Conservation (phyloP, 2,797 vertebrate genomes). For the Phoxinus dragarum region DNA sequence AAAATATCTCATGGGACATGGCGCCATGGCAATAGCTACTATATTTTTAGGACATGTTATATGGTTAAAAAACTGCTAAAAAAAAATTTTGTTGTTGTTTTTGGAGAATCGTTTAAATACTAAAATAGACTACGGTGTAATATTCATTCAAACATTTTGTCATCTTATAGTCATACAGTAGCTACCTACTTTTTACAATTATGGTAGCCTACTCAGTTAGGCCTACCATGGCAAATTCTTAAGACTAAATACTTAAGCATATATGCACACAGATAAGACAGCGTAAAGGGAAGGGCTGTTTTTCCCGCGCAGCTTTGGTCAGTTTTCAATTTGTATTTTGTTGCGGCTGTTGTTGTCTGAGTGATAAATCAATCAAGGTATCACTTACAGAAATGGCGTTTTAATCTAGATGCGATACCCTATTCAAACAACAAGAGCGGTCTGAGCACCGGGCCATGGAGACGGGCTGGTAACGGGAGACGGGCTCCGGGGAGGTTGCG, state of each 20-base stretch:
- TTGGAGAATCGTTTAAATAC: neutral
- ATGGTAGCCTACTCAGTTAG: neutral
- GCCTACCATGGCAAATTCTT: neutral
- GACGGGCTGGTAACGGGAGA: constrained; percentile 71
- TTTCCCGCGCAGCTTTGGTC: constrained; percentile 9
- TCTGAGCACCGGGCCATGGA: constrained; percentile 60
- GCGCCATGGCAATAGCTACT: neutral
- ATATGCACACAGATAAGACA: neutral
- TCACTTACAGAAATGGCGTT: constrained; percentile 70
- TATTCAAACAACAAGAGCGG: constrained; percentile 65
- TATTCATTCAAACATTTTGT: neutral
- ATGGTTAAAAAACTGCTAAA: neutral
- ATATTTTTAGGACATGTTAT: neutral
- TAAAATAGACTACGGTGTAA: neutral
- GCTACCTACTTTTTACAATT: neutral
- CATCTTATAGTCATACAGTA: neutral
- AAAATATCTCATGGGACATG: neutral
- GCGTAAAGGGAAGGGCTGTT: neutral
- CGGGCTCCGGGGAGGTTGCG: constrained; percentile 55
- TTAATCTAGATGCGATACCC: constrained; percentile 71
- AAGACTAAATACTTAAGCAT: neutral
- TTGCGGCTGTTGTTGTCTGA: constrained; percentile 49
- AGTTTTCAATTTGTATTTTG: constrained; percentile 59
- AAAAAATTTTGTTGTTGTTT: too few species aligned
- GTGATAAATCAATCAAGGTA: constrained; percentile 69